phyloP scores from a whole-genome alignment of 2,797 vertebrate species.

The Rhinoraja longicauda region DNA sequence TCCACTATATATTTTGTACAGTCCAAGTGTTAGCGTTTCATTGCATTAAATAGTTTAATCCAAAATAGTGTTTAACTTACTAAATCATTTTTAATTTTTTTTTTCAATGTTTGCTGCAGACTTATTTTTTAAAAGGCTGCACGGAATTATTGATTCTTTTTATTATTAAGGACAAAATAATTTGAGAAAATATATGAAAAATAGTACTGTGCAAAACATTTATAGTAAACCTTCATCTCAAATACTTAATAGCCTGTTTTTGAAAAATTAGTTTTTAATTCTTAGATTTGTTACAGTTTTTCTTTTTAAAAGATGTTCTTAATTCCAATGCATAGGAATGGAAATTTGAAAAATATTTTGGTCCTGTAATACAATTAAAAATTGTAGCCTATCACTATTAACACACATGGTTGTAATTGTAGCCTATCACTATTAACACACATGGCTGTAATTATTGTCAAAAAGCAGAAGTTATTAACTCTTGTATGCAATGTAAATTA shows the following conservation, averaged over 20 bases:
- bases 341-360: constrained; percentile 17
- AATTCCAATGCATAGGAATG: constrained; percentile 12
- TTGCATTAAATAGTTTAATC: constrained; percentile 4
- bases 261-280: not conserved
- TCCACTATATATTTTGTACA: not conserved
- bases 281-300: constrained; percentile 1
- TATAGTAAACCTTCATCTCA: constrained; percentile 33
- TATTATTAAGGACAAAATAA: not conserved
- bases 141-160: constrained; percentile 17
- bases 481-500: constrained; percentile 33
- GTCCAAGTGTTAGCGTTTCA: not conserved
- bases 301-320: not conserved
- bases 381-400: not conserved
- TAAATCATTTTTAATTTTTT: too few relatives aligned
- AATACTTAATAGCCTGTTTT: not conserved
- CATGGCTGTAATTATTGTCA: constrained; percentile 16
- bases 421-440: not conserved
- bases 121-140: constrained; percentile 17
- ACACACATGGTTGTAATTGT: too few relatives aligned
- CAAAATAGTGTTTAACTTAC: constrained; percentile 3
- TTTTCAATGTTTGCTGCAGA: not conserved
- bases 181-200: constrained; percentile 9
- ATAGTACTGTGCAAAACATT: not conserved
- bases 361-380: not conserved
- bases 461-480: not conserved